Evolutionary conservation across 2,888 invertebrate genomes (phyloP).

Genomic region (Callyntrura guangdongensis): DNA sequence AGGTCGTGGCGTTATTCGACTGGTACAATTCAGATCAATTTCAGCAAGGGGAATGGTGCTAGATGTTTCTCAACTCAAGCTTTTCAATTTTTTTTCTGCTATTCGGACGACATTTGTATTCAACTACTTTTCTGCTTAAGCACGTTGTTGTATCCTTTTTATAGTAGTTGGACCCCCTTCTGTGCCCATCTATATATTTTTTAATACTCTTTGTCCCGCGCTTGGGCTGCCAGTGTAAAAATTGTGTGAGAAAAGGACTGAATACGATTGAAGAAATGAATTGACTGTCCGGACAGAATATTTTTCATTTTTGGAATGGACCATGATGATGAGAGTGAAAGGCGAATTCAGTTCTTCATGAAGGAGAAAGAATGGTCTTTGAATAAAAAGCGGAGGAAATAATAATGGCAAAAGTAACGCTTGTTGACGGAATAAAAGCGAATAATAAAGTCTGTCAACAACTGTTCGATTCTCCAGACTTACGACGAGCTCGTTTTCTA

Average conservation of each 20-base stretch:
- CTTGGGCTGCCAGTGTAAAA: neutral
- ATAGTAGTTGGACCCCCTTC: neutral
- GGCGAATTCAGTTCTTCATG: slow-evolving; percentile 23
- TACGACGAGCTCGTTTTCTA: slow-evolving; percentile 28
- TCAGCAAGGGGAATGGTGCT: neutral
- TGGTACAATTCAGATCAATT: slow-evolving; percentile 59
- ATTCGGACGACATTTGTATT: slow-evolving; percentile 11
- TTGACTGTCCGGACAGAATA: slow-evolving; percentile 36
- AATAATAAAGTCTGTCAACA: slow-evolving; percentile 68
- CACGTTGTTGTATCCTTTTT: slow-evolving; percentile 47
- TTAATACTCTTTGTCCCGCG: neutral
- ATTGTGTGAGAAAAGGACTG: neutral
- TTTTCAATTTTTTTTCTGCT: slow-evolving; percentile 35
- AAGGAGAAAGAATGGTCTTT: slow-evolving; percentile 32
- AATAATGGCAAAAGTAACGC: slow-evolving; percentile 61
- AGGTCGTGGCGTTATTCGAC: slow-evolving; percentile 27
- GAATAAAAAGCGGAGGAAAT: slow-evolving; percentile 58
- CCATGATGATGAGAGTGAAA: neutral
- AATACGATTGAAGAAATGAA: slow-evolving; percentile 11
- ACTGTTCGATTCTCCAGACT: slow-evolving; percentile 63
- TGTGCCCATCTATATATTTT: neutral
- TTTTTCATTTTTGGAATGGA: slow-evolving; percentile 57
- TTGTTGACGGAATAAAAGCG: slow-evolving; percentile 63
- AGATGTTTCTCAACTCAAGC: slow-evolving; percentile 5
- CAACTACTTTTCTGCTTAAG: slow-evolving; percentile 33